A percentile compares a stretch with the other conserved stretches of the same genome.
phyloP scores from a whole-genome alignment of 1,140 invertebrate species.

The Zaprionus lachaisei region DNA sequence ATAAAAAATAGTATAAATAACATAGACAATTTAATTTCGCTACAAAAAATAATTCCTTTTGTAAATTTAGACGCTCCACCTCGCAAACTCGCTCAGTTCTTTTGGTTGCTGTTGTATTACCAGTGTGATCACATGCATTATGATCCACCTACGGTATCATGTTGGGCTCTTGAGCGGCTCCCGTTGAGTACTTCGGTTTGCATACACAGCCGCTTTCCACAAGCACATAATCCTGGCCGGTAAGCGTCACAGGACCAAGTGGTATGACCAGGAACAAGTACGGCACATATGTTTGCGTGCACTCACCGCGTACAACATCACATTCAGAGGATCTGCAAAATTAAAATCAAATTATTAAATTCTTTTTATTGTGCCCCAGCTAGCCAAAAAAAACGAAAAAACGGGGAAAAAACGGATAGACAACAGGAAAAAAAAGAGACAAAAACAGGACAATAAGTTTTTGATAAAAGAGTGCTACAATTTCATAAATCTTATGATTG shows the following conservation, averaged over 20 bases:
- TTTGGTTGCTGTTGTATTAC: conserved; percentile 71
- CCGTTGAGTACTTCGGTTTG: conserved; percentile 90
- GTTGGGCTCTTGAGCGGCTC: conserved; percentile 85
- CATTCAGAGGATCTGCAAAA: conserved; percentile 91
- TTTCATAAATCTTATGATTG: too few relatives aligned
- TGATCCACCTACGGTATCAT: conserved; percentile 80
- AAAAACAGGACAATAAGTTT: too few relatives aligned
- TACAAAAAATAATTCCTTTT: conserved; percentile 80
- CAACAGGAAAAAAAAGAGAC: too few relatives aligned
- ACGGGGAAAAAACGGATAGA: too few relatives aligned
- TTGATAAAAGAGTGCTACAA: too few relatives aligned
- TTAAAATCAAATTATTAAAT: background rate
- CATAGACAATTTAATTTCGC: conserved; percentile 79
- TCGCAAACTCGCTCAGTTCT: conserved; percentile 78
- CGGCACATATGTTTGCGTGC: conserved; percentile 96
- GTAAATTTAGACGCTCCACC: conserved; percentile 64
- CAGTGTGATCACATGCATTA: conserved; percentile 26
- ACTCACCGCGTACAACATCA: conserved; percentile 93
- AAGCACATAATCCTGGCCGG: conserved; percentile 95
- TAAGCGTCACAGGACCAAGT: conserved; percentile 94
- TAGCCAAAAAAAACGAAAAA: too few relatives aligned
- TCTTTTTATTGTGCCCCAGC: too few relatives aligned
- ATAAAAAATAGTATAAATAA: conserved; percentile 69
- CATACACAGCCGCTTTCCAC: conserved; percentile 97
- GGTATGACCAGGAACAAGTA: conserved; percentile 96